A percentile compares a stretch with the other conserved stretches of the same genome.
Evolutionary conservation across 2,797 vertebrate genomes (phyloP).

Genomic region (Gambusia yucatana): DNA sequence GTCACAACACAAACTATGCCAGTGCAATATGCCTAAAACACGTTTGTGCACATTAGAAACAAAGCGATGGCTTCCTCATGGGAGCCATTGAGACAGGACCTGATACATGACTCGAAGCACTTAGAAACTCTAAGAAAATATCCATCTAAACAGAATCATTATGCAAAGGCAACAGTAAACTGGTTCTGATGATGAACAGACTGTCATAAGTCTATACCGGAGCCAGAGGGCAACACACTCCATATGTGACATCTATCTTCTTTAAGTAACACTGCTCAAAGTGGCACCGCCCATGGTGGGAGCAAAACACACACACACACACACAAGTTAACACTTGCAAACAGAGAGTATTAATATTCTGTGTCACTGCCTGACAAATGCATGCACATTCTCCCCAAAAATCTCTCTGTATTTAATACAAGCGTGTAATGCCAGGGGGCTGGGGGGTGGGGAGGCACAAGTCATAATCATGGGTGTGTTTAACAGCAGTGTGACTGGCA

Average conservation of each 20-base stretch:
- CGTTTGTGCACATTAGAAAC: constrained; percentile 13
- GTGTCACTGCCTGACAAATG: constrained; percentile 27
- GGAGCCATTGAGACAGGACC: constrained; percentile 34
- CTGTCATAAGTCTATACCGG: constrained; percentile 66
- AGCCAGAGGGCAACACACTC: constrained; percentile 74
- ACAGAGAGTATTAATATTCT: constrained; percentile 5
- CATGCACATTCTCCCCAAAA: constrained; percentile 13
- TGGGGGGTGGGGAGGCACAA: constrained; percentile 45
- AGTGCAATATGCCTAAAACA: constrained; percentile 12
- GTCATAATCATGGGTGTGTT: constrained; percentile 66
- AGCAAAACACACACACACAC: constrained; percentile 34
- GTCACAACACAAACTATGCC: constrained; percentile 24
- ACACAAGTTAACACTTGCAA: constrained; percentile 46
- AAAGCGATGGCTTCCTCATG: constrained; percentile 24
- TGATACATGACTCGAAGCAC: constrained; percentile 51
- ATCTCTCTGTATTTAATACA: constrained; percentile 61
- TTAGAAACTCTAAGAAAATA: constrained; percentile 56
- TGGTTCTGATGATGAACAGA: constrained; percentile 70
- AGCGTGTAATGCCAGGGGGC: constrained; percentile 48
- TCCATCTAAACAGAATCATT: constrained; percentile 69
- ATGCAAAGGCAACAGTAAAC: constrained; percentile 76
- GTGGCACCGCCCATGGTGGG: constrained; percentile 53
- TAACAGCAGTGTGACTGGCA: constrained; percentile 70
- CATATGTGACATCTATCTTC: constrained; percentile 70
- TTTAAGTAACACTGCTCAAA: constrained; percentile 72